These are phyloP conservation scores for Zophobas atratus DNA, from an alignment of 1,140 invertebrate genomes.

Conservation along the genomic window DNA sequence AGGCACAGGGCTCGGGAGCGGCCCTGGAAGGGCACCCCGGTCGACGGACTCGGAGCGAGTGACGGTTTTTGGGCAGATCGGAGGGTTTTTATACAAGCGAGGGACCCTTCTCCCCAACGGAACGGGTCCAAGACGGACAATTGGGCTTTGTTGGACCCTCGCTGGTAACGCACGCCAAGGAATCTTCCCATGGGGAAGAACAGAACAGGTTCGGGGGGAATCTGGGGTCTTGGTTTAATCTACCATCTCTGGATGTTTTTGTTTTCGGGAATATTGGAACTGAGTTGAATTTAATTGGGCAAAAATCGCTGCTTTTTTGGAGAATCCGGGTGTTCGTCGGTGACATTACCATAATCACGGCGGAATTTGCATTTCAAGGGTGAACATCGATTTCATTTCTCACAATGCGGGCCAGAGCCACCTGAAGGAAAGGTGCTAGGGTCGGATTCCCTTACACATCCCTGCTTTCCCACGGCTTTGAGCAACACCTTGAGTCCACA, in stretches of 20 bases:
- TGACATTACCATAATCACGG: too few species aligned
- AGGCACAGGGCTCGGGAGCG: neutral
- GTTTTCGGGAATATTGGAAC: too few species aligned
- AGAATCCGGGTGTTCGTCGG: too few species aligned
- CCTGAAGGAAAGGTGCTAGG: neutral
- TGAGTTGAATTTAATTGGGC: too few species aligned
- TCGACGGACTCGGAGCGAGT: neutral
- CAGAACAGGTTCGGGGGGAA: neutral
- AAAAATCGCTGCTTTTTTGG: too few species aligned
- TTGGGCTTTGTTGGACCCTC: neutral
- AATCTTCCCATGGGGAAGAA: neutral
- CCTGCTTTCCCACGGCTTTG: neutral
- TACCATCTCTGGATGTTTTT: too few species aligned
- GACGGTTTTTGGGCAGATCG: neutral
- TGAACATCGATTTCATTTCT: too few species aligned
- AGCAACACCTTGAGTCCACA: neutral
- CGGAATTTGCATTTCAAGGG: too few species aligned
- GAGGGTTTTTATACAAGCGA: neutral
- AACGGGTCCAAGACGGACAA: constrained; percentile 7
- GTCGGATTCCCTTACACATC: neutral
- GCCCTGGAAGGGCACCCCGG: neutral
- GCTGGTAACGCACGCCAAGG: neutral
- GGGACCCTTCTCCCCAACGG: neutral
- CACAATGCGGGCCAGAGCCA: neutral
- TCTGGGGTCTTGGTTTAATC: too few species aligned